Base-by-base conservation (phyloP, 2,113 vertebrate genomes). In the Erinaceus europaeus region DNA sequence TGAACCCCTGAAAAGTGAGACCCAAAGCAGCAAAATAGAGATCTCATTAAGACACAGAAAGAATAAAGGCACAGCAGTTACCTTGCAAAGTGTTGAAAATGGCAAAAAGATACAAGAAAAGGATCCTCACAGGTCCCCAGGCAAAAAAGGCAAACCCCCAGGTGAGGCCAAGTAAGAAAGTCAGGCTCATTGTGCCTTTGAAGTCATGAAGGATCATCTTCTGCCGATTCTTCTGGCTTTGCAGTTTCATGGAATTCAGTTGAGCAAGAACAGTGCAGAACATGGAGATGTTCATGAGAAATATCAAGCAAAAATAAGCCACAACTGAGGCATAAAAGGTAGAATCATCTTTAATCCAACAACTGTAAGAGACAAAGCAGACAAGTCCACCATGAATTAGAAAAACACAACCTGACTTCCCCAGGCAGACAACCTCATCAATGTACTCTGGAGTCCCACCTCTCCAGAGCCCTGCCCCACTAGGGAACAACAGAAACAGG, bases 61-160 rank as follows among this genome's bases (percentile, higher is more conserved):
- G 21, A 32, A 9, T n/a, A 77, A 29, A 90, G 42, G 27, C 64
- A 53, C 8, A 91, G 50, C 38, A 79, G 62, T 95, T 97, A 99
- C 98, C 98, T 97, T 99, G 98, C 27, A 98, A 94, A 34, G 96
- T 97, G 95, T 98, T 99, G 84, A 97, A 97, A 94, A 99, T 95
- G 84, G 97, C 88, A 94, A 99, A 99, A 88, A 98, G 92, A 88
- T 99, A 99, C 65, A 98, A 90, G 90, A 98, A 95, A 62, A 96
- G 93, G 80, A 97, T 95, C 93, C 88, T 97, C 44, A 96, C 92
- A 0, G 97, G 94, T 40, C 97, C 98, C 96, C 97, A 97, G 21
- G 98, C 96, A 76, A 99, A 97, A 86, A 99, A 98, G 23, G 95
- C 98, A 88, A 98, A 93, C 0, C 96, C 94, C 98, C 98, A 99